These are phyloP conservation scores for Gallinago jamesoni DNA, from an alignment of 2,113 vertebrate species.

Conservation along the genomic window DNA sequence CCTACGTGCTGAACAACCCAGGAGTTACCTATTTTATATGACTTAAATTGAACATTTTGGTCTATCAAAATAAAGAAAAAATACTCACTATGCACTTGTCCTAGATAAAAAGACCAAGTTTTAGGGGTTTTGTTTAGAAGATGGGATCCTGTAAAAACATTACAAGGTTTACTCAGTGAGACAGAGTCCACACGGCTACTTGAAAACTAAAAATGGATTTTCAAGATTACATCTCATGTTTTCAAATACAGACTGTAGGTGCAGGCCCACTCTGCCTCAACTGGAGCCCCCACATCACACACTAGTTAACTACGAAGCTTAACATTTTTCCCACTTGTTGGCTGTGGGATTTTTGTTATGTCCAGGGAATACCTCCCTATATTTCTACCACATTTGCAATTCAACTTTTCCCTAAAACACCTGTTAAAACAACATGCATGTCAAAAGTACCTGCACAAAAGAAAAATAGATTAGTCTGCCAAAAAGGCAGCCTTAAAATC, in stretches of 20 bases:
- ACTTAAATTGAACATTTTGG: neutral
- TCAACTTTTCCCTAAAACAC: neutral
- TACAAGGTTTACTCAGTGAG: neutral
- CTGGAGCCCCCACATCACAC: neutral
- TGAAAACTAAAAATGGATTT: neutral
- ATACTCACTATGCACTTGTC: accelerated
- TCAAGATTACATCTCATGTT: neutral
- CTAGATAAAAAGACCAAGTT: neutral
- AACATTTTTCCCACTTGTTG: neutral
- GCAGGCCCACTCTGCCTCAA: no score
- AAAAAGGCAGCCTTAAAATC: neutral
- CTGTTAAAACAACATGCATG: neutral
- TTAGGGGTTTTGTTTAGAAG: neutral
- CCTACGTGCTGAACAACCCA: neutral
- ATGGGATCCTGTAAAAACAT: neutral
- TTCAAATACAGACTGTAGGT: neutral
- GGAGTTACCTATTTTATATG: neutral
- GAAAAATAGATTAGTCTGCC: neutral
- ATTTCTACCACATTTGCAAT: neutral
- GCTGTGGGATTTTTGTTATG: neutral
- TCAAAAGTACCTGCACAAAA: neutral
- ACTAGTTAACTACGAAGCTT: neutral
- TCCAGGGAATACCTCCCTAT: neutral
- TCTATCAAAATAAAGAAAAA: neutral
- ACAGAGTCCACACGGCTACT: neutral